Percentiles rank a stretch among this genome's conserved stretches.
Evolutionary conservation across 2,888 invertebrate genomes (phyloP).

Genomic region (Holacanthella duospinosa): DNA sequence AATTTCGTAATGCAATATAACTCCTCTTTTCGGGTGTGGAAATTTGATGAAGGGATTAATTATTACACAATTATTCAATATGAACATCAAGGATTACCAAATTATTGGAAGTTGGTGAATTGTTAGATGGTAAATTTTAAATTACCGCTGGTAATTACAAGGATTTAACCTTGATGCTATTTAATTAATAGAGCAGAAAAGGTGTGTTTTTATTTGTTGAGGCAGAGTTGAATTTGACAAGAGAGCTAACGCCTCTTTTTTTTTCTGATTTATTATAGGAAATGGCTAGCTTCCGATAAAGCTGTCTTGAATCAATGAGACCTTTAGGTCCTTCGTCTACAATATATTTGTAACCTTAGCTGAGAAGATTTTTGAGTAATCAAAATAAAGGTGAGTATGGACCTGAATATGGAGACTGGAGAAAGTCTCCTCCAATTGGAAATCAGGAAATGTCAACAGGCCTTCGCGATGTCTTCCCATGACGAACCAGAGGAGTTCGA

Average conservation of each 20-base stretch:
- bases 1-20: too few species aligned
- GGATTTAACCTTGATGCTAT: background rate
- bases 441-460: background rate
- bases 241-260: background rate
- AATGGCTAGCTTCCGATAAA: background rate
- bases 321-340: too few species aligned
- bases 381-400: background rate
- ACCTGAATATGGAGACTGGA: background rate
- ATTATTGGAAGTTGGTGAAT: too few species aligned
- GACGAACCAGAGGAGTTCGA: conserved; percentile 1
- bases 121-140: too few species aligned
- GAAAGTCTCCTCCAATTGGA: background rate
- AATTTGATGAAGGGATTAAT: too few species aligned
- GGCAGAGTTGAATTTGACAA: too few species aligned
- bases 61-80: too few species aligned
- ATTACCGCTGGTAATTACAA: background rate
- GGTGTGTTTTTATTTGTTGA: background rate
- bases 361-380: too few species aligned
- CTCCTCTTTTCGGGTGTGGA: too few species aligned
- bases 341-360: too few species aligned
- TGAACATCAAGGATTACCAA: too few species aligned
- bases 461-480: background rate
- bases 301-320: too few species aligned
- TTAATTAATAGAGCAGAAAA: background rate
- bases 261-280: conserved; percentile 1